phyloP scores from a whole-genome alignment of 2,888 invertebrate genomes.

The Pheosia tremula region DNA sequence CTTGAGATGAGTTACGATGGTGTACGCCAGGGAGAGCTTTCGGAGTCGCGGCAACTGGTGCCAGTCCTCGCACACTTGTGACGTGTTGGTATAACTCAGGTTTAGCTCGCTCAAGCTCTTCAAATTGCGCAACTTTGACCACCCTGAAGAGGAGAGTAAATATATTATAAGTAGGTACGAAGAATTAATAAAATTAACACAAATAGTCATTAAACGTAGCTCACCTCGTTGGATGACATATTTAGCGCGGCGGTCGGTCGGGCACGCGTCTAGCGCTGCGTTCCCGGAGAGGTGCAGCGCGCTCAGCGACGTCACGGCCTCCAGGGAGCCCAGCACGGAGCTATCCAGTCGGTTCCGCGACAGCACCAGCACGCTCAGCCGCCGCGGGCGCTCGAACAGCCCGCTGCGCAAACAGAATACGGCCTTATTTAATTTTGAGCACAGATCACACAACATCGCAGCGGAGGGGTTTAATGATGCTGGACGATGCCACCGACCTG shows the following conservation, averaged over 20 bases:
- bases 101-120: constrained; percentile 7
- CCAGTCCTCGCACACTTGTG: constrained; percentile 29
- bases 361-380: constrained; percentile 33
- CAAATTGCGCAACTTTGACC: constrained; percentile 18
- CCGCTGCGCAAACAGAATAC: constrained; percentile 25
- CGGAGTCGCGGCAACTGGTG: constrained; percentile 16
- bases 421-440: neutral
- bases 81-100: constrained; percentile 17
- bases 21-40: constrained; percentile 20
- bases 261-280: constrained; percentile 41
- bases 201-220: neutral
- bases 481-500: too few species aligned
- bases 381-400: constrained; percentile 27
- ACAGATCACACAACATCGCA: too few species aligned
- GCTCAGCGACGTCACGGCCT: constrained; percentile 20
- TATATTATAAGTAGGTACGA: neutral
- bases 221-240: constrained; percentile 20
- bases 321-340: constrained; percentile 20
- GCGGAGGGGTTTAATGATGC: too few species aligned
- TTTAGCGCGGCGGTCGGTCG: constrained; percentile 19
- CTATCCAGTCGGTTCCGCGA: constrained; percentile 32
- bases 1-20: constrained; percentile 19
- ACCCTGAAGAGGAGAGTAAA: constrained; percentile 13
- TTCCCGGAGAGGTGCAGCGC: constrained; percentile 36
- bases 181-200: neutral